Evolutionary conservation across 2,797 vertebrate genomes (phyloP), one percentile per base, ranked within the genome.

Genomic region (Cyprinodon diabolis): DNA sequence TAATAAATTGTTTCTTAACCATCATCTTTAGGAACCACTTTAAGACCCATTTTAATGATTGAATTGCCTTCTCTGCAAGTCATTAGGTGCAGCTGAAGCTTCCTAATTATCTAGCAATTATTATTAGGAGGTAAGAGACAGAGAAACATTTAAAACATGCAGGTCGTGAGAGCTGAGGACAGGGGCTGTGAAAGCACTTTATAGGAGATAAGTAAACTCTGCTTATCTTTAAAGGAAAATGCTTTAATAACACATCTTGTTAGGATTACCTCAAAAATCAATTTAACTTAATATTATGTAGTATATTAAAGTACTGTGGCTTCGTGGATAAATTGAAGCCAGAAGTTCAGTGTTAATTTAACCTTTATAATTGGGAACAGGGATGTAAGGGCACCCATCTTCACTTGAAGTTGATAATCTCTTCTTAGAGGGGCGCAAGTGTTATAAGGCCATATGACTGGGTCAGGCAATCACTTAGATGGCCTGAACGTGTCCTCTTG

Each of bases 221-320:
- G 15, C 25, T n/a, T 52, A 68, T 68, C 6, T 3, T 30, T n/a
- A 48, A 37, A 52, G 49, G 9, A 17, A 54, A 68, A 52, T 13
- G 30, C 48, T 68, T 68, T 37, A 68, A 37, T 37, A 52, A 37
- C 62, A 68, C 30, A 54, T 68, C 30, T 37, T 68, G 66, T 68
- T 52, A 21, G 48, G 66, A 68, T 68, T 54, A 68, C 35, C 35
- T 17, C 4, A 13, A 17, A 52, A 52, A 68, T 37, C 30, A 37
- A 68, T 37, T 68, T 65, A 14, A n/a, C 62, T 23, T 65, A 47
- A 65, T 23, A 47, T 12, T 45, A 65, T 47, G 13, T 45, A 47
- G 62, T 23, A 65, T 23, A 15, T 45, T 23, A 65, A 65, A 65
- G n/a, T 21, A 65, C n/a, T 45, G n/a, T 6, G 15, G 43, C 68